Conservation (phyloP, 2,888 invertebrate genomes). For the Therioaphis trifolii region DNA sequence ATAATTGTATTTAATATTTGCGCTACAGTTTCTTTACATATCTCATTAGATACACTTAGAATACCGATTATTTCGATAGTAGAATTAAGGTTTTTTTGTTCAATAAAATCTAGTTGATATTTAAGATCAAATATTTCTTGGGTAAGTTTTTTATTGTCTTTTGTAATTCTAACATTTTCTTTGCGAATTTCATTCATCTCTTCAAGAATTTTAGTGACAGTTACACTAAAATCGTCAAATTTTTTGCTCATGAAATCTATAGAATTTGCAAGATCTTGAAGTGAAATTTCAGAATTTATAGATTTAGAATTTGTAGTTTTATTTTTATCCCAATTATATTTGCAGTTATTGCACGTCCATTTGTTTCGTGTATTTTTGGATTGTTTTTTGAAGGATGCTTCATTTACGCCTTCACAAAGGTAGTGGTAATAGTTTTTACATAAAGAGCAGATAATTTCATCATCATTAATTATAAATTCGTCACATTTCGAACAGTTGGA, state of each 20-base stretch:
- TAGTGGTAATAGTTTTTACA: neutral
- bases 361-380: neutral
- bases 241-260: neutral
- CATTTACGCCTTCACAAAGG: neutral
- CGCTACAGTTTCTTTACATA: constrained; percentile 10
- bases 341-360: neutral
- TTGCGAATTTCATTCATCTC: neutral
- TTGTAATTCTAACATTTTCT: neutral
- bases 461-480: neutral
- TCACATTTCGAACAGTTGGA: neutral
- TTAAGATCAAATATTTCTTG: constrained; percentile 25
- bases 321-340: neutral
- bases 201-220: neutral
- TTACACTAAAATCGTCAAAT: neutral
- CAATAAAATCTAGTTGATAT: neutral
- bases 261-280: neutral
- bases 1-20: neutral
- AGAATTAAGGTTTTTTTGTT: neutral
- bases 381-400: neutral
- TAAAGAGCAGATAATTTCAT: neutral
- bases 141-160: neutral
- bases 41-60: neutral
- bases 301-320: neutral
- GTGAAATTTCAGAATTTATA: neutral
- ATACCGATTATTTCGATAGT: neutral